Conservation (phyloP, 35 echinoderm and acorn worm species). For the Lytechinus pictus region DNA sequence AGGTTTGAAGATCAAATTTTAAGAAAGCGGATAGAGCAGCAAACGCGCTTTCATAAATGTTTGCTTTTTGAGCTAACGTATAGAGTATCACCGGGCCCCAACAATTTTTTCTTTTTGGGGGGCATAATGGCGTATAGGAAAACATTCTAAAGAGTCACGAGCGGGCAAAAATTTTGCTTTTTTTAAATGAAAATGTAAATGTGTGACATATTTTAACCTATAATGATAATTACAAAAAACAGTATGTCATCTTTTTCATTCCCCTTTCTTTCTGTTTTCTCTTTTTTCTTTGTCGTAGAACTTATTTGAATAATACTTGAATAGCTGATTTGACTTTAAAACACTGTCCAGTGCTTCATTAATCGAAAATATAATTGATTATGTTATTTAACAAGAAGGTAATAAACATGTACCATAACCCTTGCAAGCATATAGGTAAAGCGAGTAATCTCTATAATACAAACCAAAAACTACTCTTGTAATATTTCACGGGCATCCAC, state of each 20-base stretch:
- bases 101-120: no score
- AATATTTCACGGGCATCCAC: not conserved
- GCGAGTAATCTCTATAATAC: not conserved
- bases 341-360: not conserved
- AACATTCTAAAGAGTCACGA: no score
- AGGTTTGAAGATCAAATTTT: not conserved
- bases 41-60: not conserved
- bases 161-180: no score
- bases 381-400: not conserved
- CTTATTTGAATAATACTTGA: no score
- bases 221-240: no score
- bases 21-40: not conserved
- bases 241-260: no score
- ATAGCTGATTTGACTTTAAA: not conserved
- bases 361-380: not conserved
- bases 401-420: not conserved
- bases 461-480: not conserved
- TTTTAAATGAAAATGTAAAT: no score
- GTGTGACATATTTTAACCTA: no score
- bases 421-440: not conserved
- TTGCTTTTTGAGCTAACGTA: not conserved
- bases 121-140: no score
- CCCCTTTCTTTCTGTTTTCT: no score
- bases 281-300: no score
- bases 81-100: no score